Percentiles rank a stretch among this genome's conserved stretches.
Conservation (phyloP, 2,797 vertebrate species). For the Dipus sagitta region DNA sequence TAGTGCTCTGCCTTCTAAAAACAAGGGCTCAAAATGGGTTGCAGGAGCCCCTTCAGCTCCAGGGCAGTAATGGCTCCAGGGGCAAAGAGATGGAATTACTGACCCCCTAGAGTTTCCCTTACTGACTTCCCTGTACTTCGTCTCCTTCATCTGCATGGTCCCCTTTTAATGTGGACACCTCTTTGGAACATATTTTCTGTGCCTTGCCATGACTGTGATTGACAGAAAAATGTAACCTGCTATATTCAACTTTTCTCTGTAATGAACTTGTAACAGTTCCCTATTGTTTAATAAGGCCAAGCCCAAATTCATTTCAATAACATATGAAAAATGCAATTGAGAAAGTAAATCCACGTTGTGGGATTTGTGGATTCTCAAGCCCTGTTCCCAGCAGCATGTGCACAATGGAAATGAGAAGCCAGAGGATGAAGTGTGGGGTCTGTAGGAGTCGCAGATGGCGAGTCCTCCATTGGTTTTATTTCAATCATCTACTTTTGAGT, state of each 20-base stretch:
- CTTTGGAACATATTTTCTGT: conserved; percentile 12
- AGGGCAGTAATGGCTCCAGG: not conserved
- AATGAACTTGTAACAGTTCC: not conserved
- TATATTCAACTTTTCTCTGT: conserved; percentile 4
- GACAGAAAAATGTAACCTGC: conserved; percentile 26
- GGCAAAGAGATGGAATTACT: too few species aligned
- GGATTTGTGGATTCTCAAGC: not conserved
- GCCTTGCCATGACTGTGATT: conserved; percentile 12
- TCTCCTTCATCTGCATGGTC: not conserved
- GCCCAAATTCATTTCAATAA: conserved; percentile 51
- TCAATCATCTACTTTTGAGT: not conserved
- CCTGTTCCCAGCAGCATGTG: not conserved
- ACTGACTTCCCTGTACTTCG: not conserved
- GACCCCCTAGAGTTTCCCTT: not conserved
- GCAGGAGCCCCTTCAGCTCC: not conserved
- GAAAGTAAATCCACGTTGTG: not conserved
- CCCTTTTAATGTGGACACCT: not conserved
- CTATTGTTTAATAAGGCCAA: conserved; percentile 55
- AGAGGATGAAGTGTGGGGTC: rapidly evolving
- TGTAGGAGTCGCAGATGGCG: not conserved
- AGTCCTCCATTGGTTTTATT: not conserved
- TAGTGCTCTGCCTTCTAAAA: not conserved
- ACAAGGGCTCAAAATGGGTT: not conserved
- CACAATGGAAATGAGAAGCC: not conserved
- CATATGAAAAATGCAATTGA: conserved; percentile 36